Conservation (phyloP, 2,888 invertebrate species). For the Stegophylla sp. region DNA sequence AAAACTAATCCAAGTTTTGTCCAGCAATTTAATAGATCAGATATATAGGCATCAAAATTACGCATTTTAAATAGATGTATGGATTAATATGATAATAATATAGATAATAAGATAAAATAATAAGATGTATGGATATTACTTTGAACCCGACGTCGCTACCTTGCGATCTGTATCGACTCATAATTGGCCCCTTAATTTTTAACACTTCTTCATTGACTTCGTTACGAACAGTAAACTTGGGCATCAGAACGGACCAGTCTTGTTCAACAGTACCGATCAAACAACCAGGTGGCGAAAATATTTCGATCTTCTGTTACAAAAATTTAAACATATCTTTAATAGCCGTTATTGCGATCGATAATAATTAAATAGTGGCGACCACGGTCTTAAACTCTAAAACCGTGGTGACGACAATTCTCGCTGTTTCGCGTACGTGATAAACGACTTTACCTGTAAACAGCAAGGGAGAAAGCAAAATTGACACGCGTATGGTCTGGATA, state of each 20-base stretch:
- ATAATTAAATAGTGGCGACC: background rate
- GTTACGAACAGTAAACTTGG: slow-evolving; percentile 78
- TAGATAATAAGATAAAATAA: background rate
- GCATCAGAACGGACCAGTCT: slow-evolving; percentile 78
- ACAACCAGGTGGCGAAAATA: slow-evolving; percentile 76
- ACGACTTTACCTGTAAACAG: slow-evolving; percentile 72
- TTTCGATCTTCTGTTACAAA: slow-evolving; percentile 74
- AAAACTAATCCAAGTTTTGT: too few relatives aligned
- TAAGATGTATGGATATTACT: slow-evolving; percentile 66
- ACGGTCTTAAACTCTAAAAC: background rate
- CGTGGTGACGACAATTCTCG: too few relatives aligned
- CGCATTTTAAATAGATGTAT: too few relatives aligned
- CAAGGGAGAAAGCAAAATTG: slow-evolving; percentile 86
- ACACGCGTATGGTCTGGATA: slow-evolving; percentile 82
- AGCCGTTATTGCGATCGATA: too few relatives aligned
- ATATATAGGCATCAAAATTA: too few relatives aligned
- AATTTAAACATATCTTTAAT: background rate
- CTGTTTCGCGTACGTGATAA: too few relatives aligned
- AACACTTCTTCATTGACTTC: slow-evolving; percentile 77
- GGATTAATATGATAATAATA: too few relatives aligned
- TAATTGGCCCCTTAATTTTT: slow-evolving; percentile 78
- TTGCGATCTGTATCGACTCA: slow-evolving; percentile 73
- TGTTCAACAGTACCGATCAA: slow-evolving; percentile 77
- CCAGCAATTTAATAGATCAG: too few relatives aligned
- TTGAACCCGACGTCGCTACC: slow-evolving; percentile 86